Percentiles rank a stretch among this genome's conserved stretches.
Evolutionary conservation across 2,888 invertebrate species (phyloP).

Genomic region (Seira sanloemensis): DNA sequence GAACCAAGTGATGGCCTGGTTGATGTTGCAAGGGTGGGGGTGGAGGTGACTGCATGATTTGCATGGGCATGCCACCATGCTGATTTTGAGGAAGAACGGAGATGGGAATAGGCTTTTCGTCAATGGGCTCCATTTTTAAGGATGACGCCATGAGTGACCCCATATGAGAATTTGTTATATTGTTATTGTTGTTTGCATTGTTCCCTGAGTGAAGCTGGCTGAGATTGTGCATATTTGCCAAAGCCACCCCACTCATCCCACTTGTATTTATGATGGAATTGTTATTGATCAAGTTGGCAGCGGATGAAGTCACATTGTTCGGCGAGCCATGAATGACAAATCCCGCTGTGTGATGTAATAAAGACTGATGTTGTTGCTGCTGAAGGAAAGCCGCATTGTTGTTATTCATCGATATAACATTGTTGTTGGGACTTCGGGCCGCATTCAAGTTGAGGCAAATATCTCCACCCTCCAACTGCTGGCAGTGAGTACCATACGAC

Average conservation of each 20-base stretch:
- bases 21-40: conserved; percentile 46
- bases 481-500: conserved; percentile 76
- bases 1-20: conserved; percentile 33
- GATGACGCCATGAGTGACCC: conserved; percentile 24
- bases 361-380: conserved; percentile 41
- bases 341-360: conserved; percentile 37
- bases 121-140: conserved; percentile 64
- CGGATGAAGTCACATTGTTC: conserved; percentile 15
- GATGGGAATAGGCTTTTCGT: conserved; percentile 66
- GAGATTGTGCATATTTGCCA: conserved; percentile 41
- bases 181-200: conserved; percentile 29
- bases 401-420: conserved; percentile 46
- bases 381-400: conserved; percentile 40
- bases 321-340: conserved; percentile 31
- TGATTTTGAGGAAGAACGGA: conserved; percentile 66
- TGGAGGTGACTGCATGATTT: conserved; percentile 54
- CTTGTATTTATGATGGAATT: conserved; percentile 47
- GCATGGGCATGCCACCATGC: conserved; percentile 44
- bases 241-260: conserved; percentile 16
- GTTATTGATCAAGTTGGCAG: conserved; percentile 35
- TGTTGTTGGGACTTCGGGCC: conserved; percentile 64
- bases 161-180: conserved; percentile 30
- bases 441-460: conserved; percentile 75
- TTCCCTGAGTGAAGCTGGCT: conserved; percentile 44
- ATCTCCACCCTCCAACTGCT: conserved; percentile 75